These are phyloP conservation scores for Pygmarrhopalites habei DNA, from an alignment of 1,140 invertebrate species.

Conservation along the genomic window DNA sequence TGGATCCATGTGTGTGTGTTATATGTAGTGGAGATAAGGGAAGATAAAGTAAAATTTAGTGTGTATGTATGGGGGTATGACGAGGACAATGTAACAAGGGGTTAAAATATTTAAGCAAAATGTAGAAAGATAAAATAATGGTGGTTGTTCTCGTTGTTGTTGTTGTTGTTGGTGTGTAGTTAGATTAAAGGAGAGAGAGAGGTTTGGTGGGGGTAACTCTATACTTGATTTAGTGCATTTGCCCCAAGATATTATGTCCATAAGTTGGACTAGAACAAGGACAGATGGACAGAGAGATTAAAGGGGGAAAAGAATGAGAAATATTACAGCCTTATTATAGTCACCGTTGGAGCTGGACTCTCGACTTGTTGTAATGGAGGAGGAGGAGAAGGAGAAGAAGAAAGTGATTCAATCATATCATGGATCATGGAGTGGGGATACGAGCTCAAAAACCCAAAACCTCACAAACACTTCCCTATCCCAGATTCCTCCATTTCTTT, in stretches of 20 bases:
- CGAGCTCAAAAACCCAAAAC: background rate
- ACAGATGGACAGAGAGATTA: conserved; percentile 11
- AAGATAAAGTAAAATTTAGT: background rate
- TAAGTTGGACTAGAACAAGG: conserved; percentile 11
- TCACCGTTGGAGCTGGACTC: no score
- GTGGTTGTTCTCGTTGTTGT: no score
- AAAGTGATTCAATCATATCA: background rate
- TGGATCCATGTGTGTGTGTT: no score
- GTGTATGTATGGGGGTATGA: no score
- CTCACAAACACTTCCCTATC: background rate
- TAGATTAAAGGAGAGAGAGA: no score
- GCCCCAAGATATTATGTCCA: conserved; percentile 4
- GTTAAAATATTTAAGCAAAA: no score
- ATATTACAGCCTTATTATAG: conserved; percentile 13
- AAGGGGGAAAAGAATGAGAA: conserved; percentile 1
- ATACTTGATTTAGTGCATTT: conserved; percentile 13
- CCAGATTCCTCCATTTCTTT: background rate
- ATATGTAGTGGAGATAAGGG: no score
- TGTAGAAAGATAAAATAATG: conserved; percentile 9
- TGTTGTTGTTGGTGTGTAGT: no score
- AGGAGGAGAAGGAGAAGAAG: background rate
- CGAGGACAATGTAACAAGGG: no score
- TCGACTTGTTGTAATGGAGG: background rate
- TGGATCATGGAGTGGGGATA: background rate
- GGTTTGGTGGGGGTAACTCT: no score